Base-by-base conservation (phyloP, 2,113 vertebrate species). In the Genyomyrus donnyi region DNA sequence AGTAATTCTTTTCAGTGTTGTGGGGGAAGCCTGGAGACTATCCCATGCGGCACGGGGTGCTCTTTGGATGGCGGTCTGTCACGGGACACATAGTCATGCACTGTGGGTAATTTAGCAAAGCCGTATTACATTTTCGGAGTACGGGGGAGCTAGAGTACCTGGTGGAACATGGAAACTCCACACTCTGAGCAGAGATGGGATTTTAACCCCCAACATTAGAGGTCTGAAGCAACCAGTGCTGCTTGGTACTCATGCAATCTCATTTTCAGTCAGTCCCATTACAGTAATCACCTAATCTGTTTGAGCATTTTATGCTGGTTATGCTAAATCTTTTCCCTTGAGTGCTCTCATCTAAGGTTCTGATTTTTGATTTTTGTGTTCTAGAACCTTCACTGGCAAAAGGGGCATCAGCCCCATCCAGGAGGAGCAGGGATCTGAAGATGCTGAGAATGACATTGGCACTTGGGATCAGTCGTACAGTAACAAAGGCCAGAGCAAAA, bases 371-470 rank as follows among this genome's bases (percentile, higher is more conserved):
- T 91, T 50, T 91, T 49, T 89, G 46, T 88, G 7, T 49, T 15
- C 50, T 45, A 96, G 96, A 62, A 85, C 89, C 45, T 85, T 94
- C 89, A 88, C 90, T 27, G 96, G 95, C 90, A 99, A 98, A 91
- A 97, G 97, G 93, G 97, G 95, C 89, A 96, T 97, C 95, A 99
- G 98, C 91, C 97, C 98, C 1, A 94, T 95, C 91, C 94, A 95
- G 90, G 95, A 96, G 77, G 94, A 95, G 45, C 92, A 94, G 1
- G 93, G 90, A 85, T 89, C 91, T 3, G 95, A 95, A 70, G 95
- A 96, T 27, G 89, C 45, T 27, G 90, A 91, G 90, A 93, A 15
- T 0, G 4, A 80, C 48, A n/a, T 31, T 88, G 88, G 94, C 90
- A 89, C 94, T 92, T 91, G 95, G 94, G 95, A 92, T 90, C 93